A percentile compares a stretch with the other conserved stretches of the same genome.
These are phyloP conservation scores for Bufo gargarizans DNA, from an alignment of 2,113 vertebrate species.

Conservation along the genomic window DNA sequence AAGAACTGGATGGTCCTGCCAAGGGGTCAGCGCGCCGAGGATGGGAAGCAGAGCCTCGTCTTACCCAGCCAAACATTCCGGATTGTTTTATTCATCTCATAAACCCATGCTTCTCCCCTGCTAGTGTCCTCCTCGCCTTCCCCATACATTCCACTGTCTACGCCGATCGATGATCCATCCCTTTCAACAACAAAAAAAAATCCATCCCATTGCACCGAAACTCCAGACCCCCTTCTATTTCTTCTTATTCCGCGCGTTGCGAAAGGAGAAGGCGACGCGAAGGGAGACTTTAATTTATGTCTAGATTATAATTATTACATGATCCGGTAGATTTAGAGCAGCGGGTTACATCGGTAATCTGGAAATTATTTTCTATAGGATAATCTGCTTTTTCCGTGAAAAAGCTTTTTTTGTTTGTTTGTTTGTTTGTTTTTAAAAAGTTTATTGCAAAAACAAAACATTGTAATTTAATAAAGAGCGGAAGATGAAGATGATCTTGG, in stretches of 20 bases:
- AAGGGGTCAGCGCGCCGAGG: constrained; percentile 62
- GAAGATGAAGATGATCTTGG: constrained; percentile 87
- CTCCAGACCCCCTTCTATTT: background rate
- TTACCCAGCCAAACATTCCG: constrained; percentile 62
- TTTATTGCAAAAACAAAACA: constrained; percentile 1
- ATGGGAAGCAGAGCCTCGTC: constrained; percentile 62
- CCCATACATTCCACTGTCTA: constrained; percentile 53
- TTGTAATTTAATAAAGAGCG: background rate
- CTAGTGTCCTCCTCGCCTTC: constrained; percentile 38
- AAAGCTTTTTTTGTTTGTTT: constrained; percentile 19
- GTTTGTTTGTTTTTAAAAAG: background rate
- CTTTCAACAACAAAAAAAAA: background rate
- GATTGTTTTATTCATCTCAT: constrained; percentile 61
- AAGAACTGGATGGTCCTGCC: constrained; percentile 60
- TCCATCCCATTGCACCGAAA: constrained; percentile 50
- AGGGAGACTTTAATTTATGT: constrained; percentile 32
- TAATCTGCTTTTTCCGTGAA: constrained; percentile 60
- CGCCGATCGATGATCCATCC: background rate
- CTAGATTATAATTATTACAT: background rate
- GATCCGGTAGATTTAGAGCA: constrained; percentile 61
- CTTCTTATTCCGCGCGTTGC: background rate
- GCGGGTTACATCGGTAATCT: constrained; percentile 66
- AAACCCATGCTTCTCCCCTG: background rate
- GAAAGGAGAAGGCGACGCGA: background rate
- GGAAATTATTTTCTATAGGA: constrained; percentile 28